These are phyloP conservation scores for Oenanthe melanoleuca DNA, from an alignment of 2,113 vertebrate genomes.

Conservation along the genomic window DNA sequence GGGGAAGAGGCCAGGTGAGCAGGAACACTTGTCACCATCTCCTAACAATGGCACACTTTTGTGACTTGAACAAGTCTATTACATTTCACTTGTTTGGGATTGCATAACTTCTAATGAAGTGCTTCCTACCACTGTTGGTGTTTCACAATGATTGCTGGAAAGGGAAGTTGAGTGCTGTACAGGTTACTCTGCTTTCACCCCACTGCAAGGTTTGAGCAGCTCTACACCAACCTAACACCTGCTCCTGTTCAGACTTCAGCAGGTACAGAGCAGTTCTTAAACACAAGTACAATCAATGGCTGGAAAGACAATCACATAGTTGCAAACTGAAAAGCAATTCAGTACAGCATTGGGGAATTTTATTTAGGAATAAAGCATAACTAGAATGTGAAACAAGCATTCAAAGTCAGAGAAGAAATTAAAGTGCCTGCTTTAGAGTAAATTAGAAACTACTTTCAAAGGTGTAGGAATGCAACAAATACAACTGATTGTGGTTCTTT, in stretches of 20 bases:
- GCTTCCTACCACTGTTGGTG: neutral
- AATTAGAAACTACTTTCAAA: neutral
- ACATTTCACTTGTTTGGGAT: neutral
- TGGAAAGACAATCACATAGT: neutral
- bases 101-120: neutral
- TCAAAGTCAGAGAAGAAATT: slow-evolving; percentile 6
- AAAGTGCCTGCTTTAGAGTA: slow-evolving; percentile 19
- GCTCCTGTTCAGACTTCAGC: neutral
- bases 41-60: neutral
- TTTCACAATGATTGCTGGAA: neutral
- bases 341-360: slow-evolving; percentile 3
- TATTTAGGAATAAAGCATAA: slow-evolving; percentile 36
- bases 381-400: slow-evolving; percentile 16
- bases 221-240: neutral
- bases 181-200: neutral
- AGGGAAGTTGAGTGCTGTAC: accelerated
- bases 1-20: neutral
- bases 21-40: neutral
- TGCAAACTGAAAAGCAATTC: neutral
- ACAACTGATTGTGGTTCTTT: neutral
- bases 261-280: neutral
- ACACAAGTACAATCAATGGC: accelerated
- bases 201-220: neutral
- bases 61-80: neutral
- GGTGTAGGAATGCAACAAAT: neutral